These are phyloP conservation scores for Pristiophorus japonicus DNA, from an alignment of 2,113 vertebrate genomes.

Conservation along the genomic window DNA sequence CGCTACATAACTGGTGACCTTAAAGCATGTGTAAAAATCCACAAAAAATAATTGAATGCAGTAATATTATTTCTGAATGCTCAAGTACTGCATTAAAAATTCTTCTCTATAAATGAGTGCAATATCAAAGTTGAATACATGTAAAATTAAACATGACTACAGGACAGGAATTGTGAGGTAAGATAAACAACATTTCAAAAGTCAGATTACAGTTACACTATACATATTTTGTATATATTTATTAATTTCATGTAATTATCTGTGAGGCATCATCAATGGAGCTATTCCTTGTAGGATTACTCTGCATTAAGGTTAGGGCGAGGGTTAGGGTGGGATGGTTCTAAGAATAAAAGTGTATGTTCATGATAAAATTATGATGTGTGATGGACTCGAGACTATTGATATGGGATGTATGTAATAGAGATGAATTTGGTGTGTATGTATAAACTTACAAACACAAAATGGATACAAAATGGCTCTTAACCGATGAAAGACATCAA, in stretches of 20 bases:
- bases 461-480: no score
- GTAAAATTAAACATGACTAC: background rate
- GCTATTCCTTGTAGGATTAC: background rate
- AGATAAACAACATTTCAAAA: background rate
- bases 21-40: background rate
- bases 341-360: no score
- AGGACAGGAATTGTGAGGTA: background rate
- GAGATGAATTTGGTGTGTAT: no score
- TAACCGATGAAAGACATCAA: no score
- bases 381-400: no score
- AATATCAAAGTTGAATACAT: background rate
- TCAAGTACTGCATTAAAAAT: background rate
- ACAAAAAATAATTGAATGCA: background rate
- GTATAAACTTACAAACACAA: no score
- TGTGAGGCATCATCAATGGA: background rate
- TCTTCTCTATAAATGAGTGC: background rate
- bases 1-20: conserved; percentile 6
- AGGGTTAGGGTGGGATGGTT: no score
- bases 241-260: background rate
- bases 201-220: background rate
- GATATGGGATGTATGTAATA: no score
- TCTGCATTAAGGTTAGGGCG: no score
- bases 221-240: background rate
- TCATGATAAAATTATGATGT: no score
- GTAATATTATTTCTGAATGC: conserved; percentile 17